Evolutionary conservation across 1,140 invertebrate genomes (phyloP), one percentile per base, ranked within the genome.

Genomic region (Monomorium pharaonis): DNA sequence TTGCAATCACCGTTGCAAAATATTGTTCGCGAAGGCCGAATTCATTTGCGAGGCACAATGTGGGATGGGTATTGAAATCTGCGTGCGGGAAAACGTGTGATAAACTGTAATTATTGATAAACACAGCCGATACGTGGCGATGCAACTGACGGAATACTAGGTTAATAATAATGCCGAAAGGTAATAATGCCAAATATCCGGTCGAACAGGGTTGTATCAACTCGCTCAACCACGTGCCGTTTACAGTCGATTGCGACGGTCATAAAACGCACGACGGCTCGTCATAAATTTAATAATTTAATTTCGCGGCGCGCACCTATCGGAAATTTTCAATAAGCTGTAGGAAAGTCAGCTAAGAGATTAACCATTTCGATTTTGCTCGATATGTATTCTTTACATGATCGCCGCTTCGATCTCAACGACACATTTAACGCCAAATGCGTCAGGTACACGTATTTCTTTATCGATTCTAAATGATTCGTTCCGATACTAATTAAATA

Each of bases 121-220:
- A 21, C 49, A 27, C 16, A 70, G 37, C n/a, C 21, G 47, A n/a
- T 30, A 6, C 30, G n/a, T 44, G 49, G 12, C 30, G 60, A 84
- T 51, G 16, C 24, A 44, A 54, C 44, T 16, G 37, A 47, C 10
- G 12, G 33, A 75, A 63, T 51, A 78, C 21, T 75, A 63, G 30
- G 21, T 62, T 84, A 54, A 56, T 65, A 65, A 63, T 42, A 63
- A 62, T 24, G 44, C 18, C 30, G 44, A 78, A 65, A 78, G 44
- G 4, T 75, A 84, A 75, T 62, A 77, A 77, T 24, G 24, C 37
- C 21, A 67, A 75, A 84, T 78, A 84, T 83, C 78, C 67, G 24
- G 67, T 74, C 24, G 47, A 74, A 72, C 67, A 58, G 54, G n/a
- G 78, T 74, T 37, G 65, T 14, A 74, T 60, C 44, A 74, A 60